Percentiles rank a stretch among this genome's conserved stretches.
Conservation (phyloP, 2,888 invertebrate genomes). For the Eumerus sabulonum region DNA sequence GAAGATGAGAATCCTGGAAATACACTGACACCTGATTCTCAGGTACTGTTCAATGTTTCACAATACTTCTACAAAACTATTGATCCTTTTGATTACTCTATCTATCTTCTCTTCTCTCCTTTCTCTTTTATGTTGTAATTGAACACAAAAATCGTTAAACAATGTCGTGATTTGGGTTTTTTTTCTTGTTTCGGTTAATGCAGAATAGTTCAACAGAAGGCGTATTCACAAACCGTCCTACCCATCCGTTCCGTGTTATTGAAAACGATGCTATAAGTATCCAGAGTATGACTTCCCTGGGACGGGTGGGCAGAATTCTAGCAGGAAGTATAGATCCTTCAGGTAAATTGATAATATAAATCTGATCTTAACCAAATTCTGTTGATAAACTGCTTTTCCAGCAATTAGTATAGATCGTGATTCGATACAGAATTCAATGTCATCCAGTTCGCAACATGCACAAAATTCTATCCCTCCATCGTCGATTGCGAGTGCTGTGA, state of each 20-base stretch:
- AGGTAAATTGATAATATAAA: conserved; percentile 74
- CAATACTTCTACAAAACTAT: too few species aligned
- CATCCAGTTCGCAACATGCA: conserved; percentile 73
- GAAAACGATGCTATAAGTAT: conserved; percentile 93
- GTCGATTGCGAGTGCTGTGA: conserved; percentile 69
- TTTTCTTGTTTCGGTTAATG: conserved; percentile 24
- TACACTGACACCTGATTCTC: conserved; percentile 87
- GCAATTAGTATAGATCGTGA: conserved; percentile 78
- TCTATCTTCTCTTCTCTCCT: neutral
- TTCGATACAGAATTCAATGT: conserved; percentile 73
- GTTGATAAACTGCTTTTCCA: too few species aligned
- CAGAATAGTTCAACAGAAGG: conserved; percentile 86
- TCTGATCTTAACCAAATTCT: too few species aligned
- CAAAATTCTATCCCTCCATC: conserved; percentile 69
- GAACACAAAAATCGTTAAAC: neutral
- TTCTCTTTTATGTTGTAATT: neutral
- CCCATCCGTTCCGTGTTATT: conserved; percentile 91
- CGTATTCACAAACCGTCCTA: conserved; percentile 84
- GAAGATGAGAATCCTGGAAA: conserved; percentile 87
- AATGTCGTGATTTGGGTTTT: conserved; percentile 15
- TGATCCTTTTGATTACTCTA: conserved; percentile 22
- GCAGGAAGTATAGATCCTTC: conserved; percentile 85
- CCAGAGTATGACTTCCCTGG: conserved; percentile 93
- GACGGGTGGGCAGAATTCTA: conserved; percentile 89
- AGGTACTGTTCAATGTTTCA: conserved; percentile 78